Base-by-base conservation (phyloP, 2,888 invertebrate genomes). In the Orchesella flavescens region DNA sequence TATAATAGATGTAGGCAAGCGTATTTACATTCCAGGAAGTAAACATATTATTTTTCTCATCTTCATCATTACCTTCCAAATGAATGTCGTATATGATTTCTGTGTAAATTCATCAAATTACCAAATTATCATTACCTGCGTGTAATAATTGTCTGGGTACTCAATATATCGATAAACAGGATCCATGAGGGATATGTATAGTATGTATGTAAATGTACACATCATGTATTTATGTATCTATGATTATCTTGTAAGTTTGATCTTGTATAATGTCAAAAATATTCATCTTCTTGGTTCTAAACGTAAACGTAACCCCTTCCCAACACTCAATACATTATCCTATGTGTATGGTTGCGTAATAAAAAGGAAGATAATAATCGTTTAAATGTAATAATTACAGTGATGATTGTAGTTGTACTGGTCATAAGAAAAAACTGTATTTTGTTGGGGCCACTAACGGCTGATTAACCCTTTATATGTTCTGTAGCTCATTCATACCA, bases 11-110 rank as follows among this genome's bases (percentile, higher is more conserved):
- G 9, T 17, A 19, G 17, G 17, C 10, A 4, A 3, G 13, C 23
- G 24, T 9, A 17, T n/a, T 63, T 63, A 21, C 63, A 17, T 34
- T 63, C 13, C 63, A 63, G 63, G 63, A 63, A 63, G 63, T 63
- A 63, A 63, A 63, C 13, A 21, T 10, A 61, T 23, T 34, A 2
- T 34, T 34, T 23, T 19, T 17, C 21, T 65, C 34, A 34, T 4
- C 17, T 34, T 34, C 34, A 34, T 34, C 7, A 65, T 43, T 65
- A 65, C n/a, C 4, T 34, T n/a, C 34, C 43, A 65, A 15, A 4
- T 65, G 65, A 65, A 65, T 65, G 65, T n/a, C 65, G 34, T 4
- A 65, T 19, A 53, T 53, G 15, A 34, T 34, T 34, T 34, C 34
- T 34, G 34, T 34, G 34, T 34, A 34, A 34, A 34, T 34, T 34